Evolutionary conservation across 1,140 invertebrate species (phyloP).

Genomic region (Drosophila virilis): DNA sequence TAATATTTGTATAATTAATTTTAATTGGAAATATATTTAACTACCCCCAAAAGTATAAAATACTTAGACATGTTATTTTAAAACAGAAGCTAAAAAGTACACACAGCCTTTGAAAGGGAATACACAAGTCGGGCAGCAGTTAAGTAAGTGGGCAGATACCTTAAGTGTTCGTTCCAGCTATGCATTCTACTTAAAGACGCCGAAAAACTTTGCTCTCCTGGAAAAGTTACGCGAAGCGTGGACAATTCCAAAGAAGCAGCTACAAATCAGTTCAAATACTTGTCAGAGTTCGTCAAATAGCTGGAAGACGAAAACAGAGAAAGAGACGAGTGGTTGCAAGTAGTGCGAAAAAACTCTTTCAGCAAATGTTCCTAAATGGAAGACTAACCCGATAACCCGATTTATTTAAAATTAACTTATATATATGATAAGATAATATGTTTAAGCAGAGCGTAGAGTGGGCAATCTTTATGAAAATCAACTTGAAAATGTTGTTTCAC

Average conservation of each 20-base stretch:
- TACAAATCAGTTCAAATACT: slow-evolving; percentile 19
- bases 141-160: background rate
- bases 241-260: background rate
- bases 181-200: slow-evolving; percentile 47
- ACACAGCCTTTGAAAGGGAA: background rate
- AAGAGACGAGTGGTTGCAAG: background rate
- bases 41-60: too few species aligned
- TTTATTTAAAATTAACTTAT: too few species aligned
- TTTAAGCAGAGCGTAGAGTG: too few species aligned
- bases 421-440: too few species aligned
- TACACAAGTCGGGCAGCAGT: slow-evolving; percentile 1
- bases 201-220: slow-evolving; percentile 46
- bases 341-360: background rate
- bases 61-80: too few species aligned
- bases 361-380: background rate
- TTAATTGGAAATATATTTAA: too few species aligned
- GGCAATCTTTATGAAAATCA: too few species aligned
- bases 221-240: slow-evolving; percentile 5
- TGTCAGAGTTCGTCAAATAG: background rate
- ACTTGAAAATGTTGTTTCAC: too few species aligned
- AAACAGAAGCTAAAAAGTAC: too few species aligned
- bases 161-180: slow-evolving; percentile 25
- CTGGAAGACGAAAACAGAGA: background rate
- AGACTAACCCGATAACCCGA: too few species aligned
- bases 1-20: too few species aligned